These are phyloP conservation scores for Meda fulgida DNA, from an alignment of 2,797 vertebrate genomes.

Conservation along the genomic window DNA sequence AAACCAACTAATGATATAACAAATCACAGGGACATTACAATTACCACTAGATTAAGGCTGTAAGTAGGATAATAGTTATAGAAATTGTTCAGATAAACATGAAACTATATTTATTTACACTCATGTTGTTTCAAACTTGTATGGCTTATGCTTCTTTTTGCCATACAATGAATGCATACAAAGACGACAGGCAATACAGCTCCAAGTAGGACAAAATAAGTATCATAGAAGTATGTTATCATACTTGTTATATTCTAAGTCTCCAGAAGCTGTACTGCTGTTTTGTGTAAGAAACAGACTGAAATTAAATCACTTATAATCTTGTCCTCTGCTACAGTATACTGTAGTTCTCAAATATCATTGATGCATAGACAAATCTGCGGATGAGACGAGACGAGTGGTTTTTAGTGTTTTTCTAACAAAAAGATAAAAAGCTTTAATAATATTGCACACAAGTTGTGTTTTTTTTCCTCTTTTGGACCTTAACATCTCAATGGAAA, in stretches of 20 bases:
- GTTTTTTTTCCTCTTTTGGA: too few species aligned
- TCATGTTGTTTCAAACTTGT: slow-evolving; percentile 9
- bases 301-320: neutral
- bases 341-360: neutral
- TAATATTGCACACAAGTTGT: neutral
- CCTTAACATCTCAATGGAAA: neutral
- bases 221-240: neutral
- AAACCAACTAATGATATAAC: slow-evolving; percentile 5
- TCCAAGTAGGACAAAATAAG: neutral
- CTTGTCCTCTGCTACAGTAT: neutral
- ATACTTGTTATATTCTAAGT: neutral
- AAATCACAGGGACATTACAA: slow-evolving; percentile 23
- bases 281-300: neutral
- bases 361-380: neutral
- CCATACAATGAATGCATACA: neutral
- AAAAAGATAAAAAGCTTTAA: neutral
- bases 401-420: neutral
- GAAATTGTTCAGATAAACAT: neutral
- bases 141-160: neutral
- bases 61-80: slow-evolving; percentile 6
- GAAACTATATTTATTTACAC: neutral
- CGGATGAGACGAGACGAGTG: neutral
- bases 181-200: neutral
- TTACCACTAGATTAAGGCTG: slow-evolving; percentile 18
- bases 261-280: neutral